Evolutionary conservation across 2,888 invertebrate genomes (phyloP).

Genomic region (Stegana nigrithorax): DNA sequence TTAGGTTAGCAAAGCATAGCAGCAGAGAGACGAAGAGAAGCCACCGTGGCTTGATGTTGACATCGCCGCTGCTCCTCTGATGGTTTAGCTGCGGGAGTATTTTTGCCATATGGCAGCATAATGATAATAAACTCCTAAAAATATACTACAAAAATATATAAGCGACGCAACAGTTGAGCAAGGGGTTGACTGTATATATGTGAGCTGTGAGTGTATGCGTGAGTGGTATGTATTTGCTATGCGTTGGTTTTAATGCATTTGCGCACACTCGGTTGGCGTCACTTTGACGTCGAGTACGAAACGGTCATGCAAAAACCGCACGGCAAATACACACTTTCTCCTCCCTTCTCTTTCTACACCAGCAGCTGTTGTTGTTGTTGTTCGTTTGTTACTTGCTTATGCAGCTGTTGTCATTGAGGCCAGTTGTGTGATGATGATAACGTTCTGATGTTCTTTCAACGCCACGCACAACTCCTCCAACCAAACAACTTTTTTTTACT

Average conservation of each 20-base stretch:
- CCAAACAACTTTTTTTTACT: neutral
- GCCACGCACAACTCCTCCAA: neutral
- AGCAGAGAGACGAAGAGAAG: too few relatives aligned
- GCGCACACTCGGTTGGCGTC: too few relatives aligned
- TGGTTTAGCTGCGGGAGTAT: conserved; percentile 36
- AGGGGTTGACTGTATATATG: conserved; percentile 17
- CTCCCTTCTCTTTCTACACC: neutral
- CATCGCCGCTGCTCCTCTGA: conserved; percentile 6
- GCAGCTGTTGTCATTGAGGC: too few relatives aligned
- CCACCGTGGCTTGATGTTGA: too few relatives aligned
- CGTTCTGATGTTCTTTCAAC: too few relatives aligned
- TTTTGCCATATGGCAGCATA: conserved; percentile 61
- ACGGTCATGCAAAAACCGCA: neutral
- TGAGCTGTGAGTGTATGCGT: conserved; percentile 17
- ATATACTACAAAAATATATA: conserved; percentile 40
- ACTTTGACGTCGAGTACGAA: conserved; percentile 30
- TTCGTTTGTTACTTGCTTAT: neutral
- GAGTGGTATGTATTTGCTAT: neutral
- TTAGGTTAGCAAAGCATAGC: too few relatives aligned
- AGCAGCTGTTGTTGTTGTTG: neutral
- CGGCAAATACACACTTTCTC: neutral
- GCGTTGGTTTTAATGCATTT: too few relatives aligned
- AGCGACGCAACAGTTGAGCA: conserved; percentile 5
- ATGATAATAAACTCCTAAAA: conserved; percentile 64
- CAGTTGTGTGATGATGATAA: too few relatives aligned